Conservation (phyloP, 1,140 invertebrate species). For the Carcinoscorpius rotundicauda region DNA sequence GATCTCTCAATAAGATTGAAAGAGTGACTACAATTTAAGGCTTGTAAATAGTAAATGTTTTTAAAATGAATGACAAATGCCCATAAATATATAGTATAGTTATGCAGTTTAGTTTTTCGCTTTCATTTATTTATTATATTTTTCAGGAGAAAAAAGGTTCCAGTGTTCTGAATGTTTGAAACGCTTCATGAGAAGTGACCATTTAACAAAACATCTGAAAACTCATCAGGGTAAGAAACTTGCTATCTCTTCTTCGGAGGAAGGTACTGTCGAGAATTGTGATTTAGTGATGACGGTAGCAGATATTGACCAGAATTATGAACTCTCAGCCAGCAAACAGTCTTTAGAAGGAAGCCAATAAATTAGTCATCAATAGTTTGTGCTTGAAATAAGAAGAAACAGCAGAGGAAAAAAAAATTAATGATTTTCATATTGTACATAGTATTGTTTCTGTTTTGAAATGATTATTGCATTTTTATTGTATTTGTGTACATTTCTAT, state of each 20-base stretch:
- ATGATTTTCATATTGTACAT: too few relatives aligned
- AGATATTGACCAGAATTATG: conserved; percentile 27
- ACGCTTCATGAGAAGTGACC: conserved; percentile 78
- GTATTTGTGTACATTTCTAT: too few relatives aligned
- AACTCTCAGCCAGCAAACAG: conserved; percentile 28
- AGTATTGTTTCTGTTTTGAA: too few relatives aligned
- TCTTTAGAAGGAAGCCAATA: conserved; percentile 14
- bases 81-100: neutral
- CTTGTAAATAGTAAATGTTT: too few relatives aligned
- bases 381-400: too few relatives aligned
- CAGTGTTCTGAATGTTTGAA: conserved; percentile 66
- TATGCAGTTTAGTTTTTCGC: conserved; percentile 4
- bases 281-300: conserved; percentile 38
- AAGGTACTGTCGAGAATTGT: conserved; percentile 32
- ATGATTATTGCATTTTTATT: too few relatives aligned
- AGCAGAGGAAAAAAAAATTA: too few relatives aligned
- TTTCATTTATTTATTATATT: conserved; percentile 14
- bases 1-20: too few relatives aligned
- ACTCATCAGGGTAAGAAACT: conserved; percentile 60
- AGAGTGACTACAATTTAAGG: too few relatives aligned
- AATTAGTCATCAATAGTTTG: neutral
- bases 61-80: too few relatives aligned
- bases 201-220: conserved; percentile 72
- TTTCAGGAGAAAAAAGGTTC: conserved; percentile 65
- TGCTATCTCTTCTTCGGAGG: conserved; percentile 13